A percentile compares a stretch with the other conserved stretches of the same genome.
These are phyloP conservation scores for Phaedon cochleariae DNA, from an alignment of 2,888 invertebrate genomes.

Conservation along the genomic window DNA sequence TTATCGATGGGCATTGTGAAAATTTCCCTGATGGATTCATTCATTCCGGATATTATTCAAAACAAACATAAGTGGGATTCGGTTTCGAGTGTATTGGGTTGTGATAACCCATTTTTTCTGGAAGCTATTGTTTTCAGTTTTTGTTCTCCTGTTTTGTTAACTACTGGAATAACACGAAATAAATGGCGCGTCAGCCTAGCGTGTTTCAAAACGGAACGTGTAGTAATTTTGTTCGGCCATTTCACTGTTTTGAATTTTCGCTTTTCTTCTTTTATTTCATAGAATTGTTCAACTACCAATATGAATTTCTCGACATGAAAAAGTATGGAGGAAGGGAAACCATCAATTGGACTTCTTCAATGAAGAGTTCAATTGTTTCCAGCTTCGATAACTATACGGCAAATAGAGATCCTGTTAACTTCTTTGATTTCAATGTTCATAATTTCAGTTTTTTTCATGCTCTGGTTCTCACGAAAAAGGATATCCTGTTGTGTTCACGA, in stretches of 20 bases:
- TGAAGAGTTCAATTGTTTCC: too few species aligned
- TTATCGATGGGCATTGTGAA: not conserved
- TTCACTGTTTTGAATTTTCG: not conserved
- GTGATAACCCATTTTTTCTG: not conserved
- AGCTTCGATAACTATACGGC: too few species aligned
- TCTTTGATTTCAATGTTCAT: too few species aligned
- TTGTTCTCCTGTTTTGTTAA: slow-evolving; percentile 4
- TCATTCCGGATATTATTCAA: slow-evolving; percentile 11
- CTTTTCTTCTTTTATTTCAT: not conserved
- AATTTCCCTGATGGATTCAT: slow-evolving; percentile 3
- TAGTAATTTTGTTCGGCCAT: not conserved
- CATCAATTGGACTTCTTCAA: too few species aligned
- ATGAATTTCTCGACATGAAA: too few species aligned
- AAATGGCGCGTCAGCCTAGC: not conserved
- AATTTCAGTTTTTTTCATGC: too few species aligned
- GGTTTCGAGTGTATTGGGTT: slow-evolving; percentile 8
- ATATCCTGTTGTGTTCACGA: too few species aligned
- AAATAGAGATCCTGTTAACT: too few species aligned
- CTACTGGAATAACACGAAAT: slow-evolving; percentile 4
- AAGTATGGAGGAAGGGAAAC: too few species aligned
- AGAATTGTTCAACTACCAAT: not conserved
- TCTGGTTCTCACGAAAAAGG: too few species aligned
- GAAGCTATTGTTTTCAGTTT: not conserved
- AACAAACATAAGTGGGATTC: slow-evolving; percentile 18
- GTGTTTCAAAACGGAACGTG: not conserved